These are phyloP conservation scores for Caenorhabditis sp. DNA, from an alignment of 2,888 invertebrate species.

Conservation along the genomic window DNA sequence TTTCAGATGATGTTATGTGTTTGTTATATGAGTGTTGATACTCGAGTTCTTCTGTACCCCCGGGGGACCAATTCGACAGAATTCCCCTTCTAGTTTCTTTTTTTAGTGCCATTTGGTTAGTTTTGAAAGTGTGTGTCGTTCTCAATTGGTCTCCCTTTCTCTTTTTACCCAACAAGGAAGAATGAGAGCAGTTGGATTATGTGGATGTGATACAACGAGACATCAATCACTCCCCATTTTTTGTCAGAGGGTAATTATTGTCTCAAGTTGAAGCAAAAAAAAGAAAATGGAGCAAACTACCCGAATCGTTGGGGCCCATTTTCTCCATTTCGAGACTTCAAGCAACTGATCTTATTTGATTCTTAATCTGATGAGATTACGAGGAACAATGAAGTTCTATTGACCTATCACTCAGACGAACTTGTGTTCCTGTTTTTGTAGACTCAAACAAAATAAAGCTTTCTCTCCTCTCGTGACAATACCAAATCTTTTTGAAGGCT, in stretches of 20 bases:
- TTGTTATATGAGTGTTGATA: constrained; percentile 65
- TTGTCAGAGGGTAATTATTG: constrained; percentile 56
- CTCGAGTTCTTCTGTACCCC: constrained; percentile 53
- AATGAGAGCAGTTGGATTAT: constrained; percentile 38
- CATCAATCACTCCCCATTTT: constrained; percentile 54
- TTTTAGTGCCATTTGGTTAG: constrained; percentile 53
- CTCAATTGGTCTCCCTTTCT: constrained; percentile 40
- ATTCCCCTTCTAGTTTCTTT: constrained; percentile 43
- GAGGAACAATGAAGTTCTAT: not conserved
- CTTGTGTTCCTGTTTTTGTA: constrained; percentile 37
- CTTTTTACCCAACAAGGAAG: constrained; percentile 51
- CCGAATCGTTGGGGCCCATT: not conserved
- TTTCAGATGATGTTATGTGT: constrained; percentile 60
- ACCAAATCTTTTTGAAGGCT: constrained; percentile 6
- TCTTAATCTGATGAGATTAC: not conserved
- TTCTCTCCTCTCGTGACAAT: constrained; percentile 32
- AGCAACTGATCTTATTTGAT: not conserved
- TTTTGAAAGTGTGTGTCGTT: constrained; percentile 34
- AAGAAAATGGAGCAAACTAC: not conserved
- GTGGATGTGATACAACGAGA: constrained; percentile 47
- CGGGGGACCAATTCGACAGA: constrained; percentile 53
- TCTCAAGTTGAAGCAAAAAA: constrained; percentile 31
- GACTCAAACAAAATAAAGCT: not conserved
- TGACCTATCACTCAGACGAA: constrained; percentile 18
- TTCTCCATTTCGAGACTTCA: not conserved